A percentile compares a stretch with the other conserved stretches of the same genome.
These are phyloP conservation scores for Syrphus vitripennis DNA, from an alignment of 2,888 invertebrate species.

Conservation along the genomic window DNA sequence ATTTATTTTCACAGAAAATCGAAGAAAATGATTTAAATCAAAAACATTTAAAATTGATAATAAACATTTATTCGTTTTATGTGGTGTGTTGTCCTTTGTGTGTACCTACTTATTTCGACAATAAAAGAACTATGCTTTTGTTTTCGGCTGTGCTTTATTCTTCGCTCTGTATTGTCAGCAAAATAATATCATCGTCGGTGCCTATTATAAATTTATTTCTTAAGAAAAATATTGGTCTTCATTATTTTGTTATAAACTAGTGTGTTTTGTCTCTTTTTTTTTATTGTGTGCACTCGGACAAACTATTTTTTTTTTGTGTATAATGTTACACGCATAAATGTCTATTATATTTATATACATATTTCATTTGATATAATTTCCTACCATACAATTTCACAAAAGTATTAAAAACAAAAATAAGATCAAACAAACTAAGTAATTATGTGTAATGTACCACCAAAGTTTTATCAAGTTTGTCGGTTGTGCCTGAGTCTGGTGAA, in stretches of 20 bases:
- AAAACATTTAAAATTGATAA: constrained; percentile 21
- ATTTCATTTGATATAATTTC: constrained; percentile 55
- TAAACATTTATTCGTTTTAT: constrained; percentile 36
- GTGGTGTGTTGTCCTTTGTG: constrained; percentile 65
- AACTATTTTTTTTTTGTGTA: constrained; percentile 37
- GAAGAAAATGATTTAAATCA: constrained; percentile 35
- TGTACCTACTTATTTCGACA: constrained; percentile 56
- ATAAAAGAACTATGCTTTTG: constrained; percentile 59
- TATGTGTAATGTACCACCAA: constrained; percentile 96
- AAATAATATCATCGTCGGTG: constrained; percentile 49
- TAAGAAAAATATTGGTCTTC: constrained; percentile 25
- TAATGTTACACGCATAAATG: constrained; percentile 52
- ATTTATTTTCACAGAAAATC: constrained; percentile 46
- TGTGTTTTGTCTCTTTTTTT: neutral
- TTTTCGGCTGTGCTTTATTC: constrained; percentile 51
- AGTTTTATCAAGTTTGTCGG: constrained; percentile 96
- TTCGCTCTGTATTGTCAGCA: constrained; percentile 56
- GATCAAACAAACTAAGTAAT: constrained; percentile 81
- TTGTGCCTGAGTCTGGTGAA: constrained; percentile 92
- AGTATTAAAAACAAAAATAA: constrained; percentile 39
- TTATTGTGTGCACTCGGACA: constrained; percentile 31
- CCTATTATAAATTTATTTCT: constrained; percentile 40
- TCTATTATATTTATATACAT: constrained; percentile 24
- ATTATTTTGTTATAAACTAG: neutral
- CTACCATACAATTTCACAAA: constrained; percentile 14